Base-by-base conservation (phyloP, 2,888 invertebrate species). In the Rhagonycha lutea region DNA sequence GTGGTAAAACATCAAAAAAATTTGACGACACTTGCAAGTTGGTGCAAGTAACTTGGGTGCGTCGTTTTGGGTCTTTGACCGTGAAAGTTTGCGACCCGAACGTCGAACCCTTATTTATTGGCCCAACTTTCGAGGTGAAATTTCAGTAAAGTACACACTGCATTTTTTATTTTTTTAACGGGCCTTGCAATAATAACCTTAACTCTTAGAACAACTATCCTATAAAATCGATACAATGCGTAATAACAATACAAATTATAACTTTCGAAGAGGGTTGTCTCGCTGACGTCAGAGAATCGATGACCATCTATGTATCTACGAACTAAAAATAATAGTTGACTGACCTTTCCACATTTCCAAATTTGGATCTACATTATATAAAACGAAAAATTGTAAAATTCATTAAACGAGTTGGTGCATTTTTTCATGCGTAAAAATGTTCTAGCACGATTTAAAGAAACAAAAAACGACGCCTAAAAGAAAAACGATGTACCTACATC, bases 1-100 rank as follows among this genome's bases (percentile, higher is more conserved):
- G 24, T 26, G 12, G 8, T 24, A 4, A 62, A 18, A 65, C 47
- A 62, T 32, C n/a, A 14, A 68, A 69, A 73, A 72, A 72, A 23
- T 18, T 32, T 63, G 63, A 62, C 23, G 18, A 32, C 68, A 69
- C 68, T 73, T 70, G 74, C 65, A 68, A 73, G 69, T 73, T 61
- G 68, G 23, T 61, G 72, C 72, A 69, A 73, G 68, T 61, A 61
- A 68, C 69, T 62, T 62, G n/a, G 61, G 62, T 70, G 62, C 26
- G 63, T 74, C 70, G 74, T 67, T 18, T 72, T 79, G 79, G 79
- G 79, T 79, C 79, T 79, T 79, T 79, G 79, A 79, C 79, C 79
- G 77, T 69, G 69, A 63, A 71, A 77, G 77, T 77, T 75, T 71
- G 72, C 72, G 74, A 77, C 72, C 76, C 76, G 79, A 73, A 75